Percentiles rank a stretch among this genome's conserved stretches.
These are phyloP conservation scores for Erebia epiphron DNA, from an alignment of 2,888 invertebrate genomes.

Conservation along the genomic window DNA sequence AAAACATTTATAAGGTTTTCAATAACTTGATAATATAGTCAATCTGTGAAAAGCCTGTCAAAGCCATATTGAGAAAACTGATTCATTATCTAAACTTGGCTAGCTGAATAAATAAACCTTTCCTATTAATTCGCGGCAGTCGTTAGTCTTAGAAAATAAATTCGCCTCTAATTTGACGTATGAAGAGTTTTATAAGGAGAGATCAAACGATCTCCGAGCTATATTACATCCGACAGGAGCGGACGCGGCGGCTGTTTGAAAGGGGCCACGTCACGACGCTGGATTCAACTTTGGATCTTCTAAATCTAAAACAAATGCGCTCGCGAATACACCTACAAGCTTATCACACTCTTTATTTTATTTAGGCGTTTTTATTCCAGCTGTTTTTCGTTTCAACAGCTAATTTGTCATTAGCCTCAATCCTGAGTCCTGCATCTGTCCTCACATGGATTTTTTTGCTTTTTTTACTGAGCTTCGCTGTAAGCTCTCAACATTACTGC, in stretches of 20 bases:
- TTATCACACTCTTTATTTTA: constrained; percentile 48
- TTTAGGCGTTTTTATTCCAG: constrained; percentile 55
- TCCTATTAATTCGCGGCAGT: constrained; percentile 27
- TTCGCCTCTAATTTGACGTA: constrained; percentile 44
- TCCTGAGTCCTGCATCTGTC: constrained; percentile 63
- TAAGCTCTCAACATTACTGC: background rate
- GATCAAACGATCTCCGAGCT: constrained; percentile 70
- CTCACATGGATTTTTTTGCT: constrained; percentile 52
- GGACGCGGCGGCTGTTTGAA: constrained; percentile 52
- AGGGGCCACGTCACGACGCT: constrained; percentile 44
- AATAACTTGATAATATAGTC: background rate
- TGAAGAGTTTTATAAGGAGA: constrained; percentile 56
- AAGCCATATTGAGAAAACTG: background rate
- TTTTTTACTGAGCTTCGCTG: constrained; percentile 1
- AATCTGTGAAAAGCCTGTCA: background rate
- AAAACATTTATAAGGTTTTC: too few relatives aligned
- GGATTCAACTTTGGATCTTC: constrained; percentile 46
- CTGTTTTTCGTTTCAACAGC: constrained; percentile 68
- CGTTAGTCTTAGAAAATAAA: constrained; percentile 38
- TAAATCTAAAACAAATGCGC: constrained; percentile 57
- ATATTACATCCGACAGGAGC: constrained; percentile 63
- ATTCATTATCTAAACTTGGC: constrained; percentile 4
- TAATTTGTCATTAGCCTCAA: constrained; percentile 72
- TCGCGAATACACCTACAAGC: constrained; percentile 61
- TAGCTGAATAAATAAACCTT: background rate